These are phyloP conservation scores for Drosophila bifasciata DNA, from an alignment of 1,140 invertebrate genomes.

Conservation along the genomic window DNA sequence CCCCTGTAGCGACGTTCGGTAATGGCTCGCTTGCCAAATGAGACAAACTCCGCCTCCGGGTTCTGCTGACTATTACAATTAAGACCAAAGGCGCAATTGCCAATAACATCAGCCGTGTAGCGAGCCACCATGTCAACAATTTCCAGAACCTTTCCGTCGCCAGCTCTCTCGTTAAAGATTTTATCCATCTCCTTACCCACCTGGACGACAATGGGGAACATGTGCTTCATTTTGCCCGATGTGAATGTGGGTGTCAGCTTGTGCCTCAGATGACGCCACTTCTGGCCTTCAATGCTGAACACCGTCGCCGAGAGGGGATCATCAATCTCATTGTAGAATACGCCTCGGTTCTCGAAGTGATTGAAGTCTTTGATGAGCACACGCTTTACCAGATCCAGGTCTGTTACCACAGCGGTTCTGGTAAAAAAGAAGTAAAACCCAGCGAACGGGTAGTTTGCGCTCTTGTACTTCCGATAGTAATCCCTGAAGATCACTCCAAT, in stretches of 20 bases:
- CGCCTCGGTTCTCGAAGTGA: slow-evolving; percentile 85
- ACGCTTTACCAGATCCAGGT: slow-evolving; percentile 86
- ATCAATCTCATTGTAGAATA: slow-evolving; percentile 83
- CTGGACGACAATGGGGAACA: slow-evolving; percentile 83
- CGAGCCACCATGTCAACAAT: slow-evolving; percentile 83
- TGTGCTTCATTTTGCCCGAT: slow-evolving; percentile 86
- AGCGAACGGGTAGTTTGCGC: slow-evolving; percentile 45
- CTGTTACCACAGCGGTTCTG: slow-evolving; percentile 61
- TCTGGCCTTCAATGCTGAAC: slow-evolving; percentile 84
- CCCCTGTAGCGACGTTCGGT: slow-evolving; percentile 39
- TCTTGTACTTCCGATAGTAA: slow-evolving; percentile 64
- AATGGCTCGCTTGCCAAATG: slow-evolving; percentile 73
- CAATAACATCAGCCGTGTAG: slow-evolving; percentile 84
- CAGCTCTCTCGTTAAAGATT: slow-evolving; percentile 55
- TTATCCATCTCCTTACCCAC: slow-evolving; percentile 75
- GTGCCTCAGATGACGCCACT: slow-evolving; percentile 86
- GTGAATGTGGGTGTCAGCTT: slow-evolving; percentile 86
- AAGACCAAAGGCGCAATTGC: slow-evolving; percentile 84
- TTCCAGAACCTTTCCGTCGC: slow-evolving; percentile 42
- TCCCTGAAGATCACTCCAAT: slow-evolving; percentile 47
- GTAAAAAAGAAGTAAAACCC: slow-evolving; percentile 69
- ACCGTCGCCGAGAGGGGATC: slow-evolving; percentile 85
- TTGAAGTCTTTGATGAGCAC: slow-evolving; percentile 87
- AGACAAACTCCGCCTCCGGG: slow-evolving; percentile 84
- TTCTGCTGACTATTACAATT: slow-evolving; percentile 83